These are phyloP conservation scores for Furcula furcula DNA, from an alignment of 2,888 invertebrate genomes.

Conservation along the genomic window DNA sequence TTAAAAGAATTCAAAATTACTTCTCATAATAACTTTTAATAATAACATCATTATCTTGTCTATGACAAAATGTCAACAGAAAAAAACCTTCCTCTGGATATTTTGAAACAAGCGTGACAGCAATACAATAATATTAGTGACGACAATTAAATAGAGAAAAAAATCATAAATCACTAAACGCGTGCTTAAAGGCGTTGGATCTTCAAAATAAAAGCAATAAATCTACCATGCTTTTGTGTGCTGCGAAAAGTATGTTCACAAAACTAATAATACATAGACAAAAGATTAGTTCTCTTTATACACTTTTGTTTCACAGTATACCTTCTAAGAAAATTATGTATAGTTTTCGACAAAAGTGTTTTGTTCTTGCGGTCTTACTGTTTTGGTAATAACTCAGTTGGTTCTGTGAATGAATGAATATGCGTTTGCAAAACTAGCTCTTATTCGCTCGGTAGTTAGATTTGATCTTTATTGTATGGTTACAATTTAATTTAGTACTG, in stretches of 20 bases:
- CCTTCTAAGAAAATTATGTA: slow-evolving; percentile 48
- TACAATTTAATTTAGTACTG: too few relatives aligned
- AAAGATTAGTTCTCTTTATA: slow-evolving; percentile 23
- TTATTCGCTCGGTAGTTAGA: too few relatives aligned
- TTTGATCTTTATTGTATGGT: too few relatives aligned
- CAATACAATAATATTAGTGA: slow-evolving; percentile 15
- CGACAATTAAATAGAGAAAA: slow-evolving; percentile 10
- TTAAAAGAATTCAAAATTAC: neutral
- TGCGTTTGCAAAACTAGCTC: too few relatives aligned
- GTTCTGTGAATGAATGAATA: slow-evolving; percentile 38
- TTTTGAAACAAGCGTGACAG: neutral
- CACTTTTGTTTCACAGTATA: slow-evolving; percentile 25
- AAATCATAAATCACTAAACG: slow-evolving; percentile 29
- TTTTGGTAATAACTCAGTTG: slow-evolving; percentile 55
- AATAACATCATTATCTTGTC: slow-evolving; percentile 17
- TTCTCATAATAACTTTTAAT: neutral
- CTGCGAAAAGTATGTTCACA: slow-evolving; percentile 37
- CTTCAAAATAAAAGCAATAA: slow-evolving; percentile 33
- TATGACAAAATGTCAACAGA: slow-evolving; percentile 8
- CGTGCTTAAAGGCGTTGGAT: slow-evolving; percentile 28
- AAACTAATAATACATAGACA: slow-evolving; percentile 49
- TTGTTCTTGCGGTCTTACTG: slow-evolving; percentile 58
- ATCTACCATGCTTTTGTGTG: slow-evolving; percentile 27
- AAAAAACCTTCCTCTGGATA: neutral
- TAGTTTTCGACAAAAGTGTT: slow-evolving; percentile 38